Percentiles rank a stretch among this genome's conserved stretches.
Evolutionary conservation across 2,888 invertebrate genomes (phyloP).

Genomic region (Pemphredon lugubris): DNA sequence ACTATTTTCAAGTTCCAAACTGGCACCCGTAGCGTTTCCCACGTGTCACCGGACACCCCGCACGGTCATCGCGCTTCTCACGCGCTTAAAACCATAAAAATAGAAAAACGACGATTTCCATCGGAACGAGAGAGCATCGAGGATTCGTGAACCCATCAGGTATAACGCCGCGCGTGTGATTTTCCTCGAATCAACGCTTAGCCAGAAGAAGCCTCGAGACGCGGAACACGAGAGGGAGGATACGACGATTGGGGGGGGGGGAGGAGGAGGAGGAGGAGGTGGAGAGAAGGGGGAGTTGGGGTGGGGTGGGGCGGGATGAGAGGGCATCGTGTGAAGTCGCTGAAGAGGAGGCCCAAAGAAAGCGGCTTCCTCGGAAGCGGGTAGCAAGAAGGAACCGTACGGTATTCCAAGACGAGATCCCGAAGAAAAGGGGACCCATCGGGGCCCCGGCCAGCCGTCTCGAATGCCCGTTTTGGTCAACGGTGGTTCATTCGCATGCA

Average conservation of each 20-base stretch:
- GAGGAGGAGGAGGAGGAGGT: not conserved
- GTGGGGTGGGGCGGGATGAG: conserved; percentile 1
- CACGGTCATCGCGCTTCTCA: no score
- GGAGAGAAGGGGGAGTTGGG: conserved; percentile 6
- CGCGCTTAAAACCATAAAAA: no score
- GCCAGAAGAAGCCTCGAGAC: conserved; percentile 36
- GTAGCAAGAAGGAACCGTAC: conserved; percentile 66
- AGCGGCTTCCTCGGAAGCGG: conserved; percentile 66
- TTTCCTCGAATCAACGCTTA: conserved; percentile 58
- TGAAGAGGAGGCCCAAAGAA: conserved; percentile 57
- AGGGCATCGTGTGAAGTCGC: conserved; percentile 52
- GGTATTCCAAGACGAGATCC: conserved; percentile 66
- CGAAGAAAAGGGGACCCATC: conserved; percentile 64
- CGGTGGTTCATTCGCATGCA: conserved; percentile 73
- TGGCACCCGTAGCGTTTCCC: no score
- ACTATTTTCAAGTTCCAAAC: no score
- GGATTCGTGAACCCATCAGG: conserved; percentile 40
- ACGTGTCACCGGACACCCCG: no score
- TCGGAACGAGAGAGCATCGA: no score
- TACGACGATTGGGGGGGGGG: no score
- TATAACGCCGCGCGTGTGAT: conserved; percentile 36
- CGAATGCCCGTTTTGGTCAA: conserved; percentile 74
- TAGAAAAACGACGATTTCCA: no score
- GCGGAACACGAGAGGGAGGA: conserved; percentile 8
- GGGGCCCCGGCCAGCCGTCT: conserved; percentile 61